Percentiles rank a stretch among this genome's conserved stretches.
Conservation (phyloP, 1,140 invertebrate genomes). For the Harpegnathos saltator region DNA sequence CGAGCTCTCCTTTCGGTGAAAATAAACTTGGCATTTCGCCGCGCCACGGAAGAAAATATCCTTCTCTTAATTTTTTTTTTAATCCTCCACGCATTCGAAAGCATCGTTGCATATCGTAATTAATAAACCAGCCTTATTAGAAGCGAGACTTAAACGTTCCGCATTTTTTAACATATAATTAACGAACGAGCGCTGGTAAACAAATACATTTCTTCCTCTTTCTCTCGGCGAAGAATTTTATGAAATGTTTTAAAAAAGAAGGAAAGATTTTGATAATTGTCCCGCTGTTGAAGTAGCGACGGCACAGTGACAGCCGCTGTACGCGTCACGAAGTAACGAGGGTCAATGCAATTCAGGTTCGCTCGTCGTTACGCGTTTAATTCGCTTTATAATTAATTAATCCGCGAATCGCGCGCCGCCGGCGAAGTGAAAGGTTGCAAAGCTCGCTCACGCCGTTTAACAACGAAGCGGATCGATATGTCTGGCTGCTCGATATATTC, state of each 20-base stretch:
- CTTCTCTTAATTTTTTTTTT: not conserved
- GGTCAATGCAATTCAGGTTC: constrained; percentile 9
- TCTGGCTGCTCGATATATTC: no score
- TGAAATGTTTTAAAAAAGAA: not conserved
- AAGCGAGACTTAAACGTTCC: no score
- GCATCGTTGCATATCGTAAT: not conserved
- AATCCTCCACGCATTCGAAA: not conserved
- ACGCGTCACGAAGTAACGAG: constrained; percentile 6
- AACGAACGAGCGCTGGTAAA: no score
- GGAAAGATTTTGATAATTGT: constrained; percentile 31
- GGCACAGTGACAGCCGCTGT: not conserved
- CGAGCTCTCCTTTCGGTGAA: constrained; percentile 19
- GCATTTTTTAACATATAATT: no score
- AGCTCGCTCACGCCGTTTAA: constrained; percentile 42
- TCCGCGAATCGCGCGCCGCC: not conserved
- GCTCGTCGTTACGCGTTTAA: constrained; percentile 20
- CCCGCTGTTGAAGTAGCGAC: not conserved
- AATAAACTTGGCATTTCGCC: constrained; percentile 43
- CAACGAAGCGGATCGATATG: constrained; percentile 9
- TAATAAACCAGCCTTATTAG: not conserved
- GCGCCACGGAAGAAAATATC: not conserved
- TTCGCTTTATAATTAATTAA: constrained; percentile 45
- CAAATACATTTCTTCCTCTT: no score
- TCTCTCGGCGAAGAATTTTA: not conserved
- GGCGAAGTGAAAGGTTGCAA: constrained; percentile 54